phyloP scores from a whole-genome alignment of 2,113 vertebrate species.

The Synchiropus splendidus region DNA sequence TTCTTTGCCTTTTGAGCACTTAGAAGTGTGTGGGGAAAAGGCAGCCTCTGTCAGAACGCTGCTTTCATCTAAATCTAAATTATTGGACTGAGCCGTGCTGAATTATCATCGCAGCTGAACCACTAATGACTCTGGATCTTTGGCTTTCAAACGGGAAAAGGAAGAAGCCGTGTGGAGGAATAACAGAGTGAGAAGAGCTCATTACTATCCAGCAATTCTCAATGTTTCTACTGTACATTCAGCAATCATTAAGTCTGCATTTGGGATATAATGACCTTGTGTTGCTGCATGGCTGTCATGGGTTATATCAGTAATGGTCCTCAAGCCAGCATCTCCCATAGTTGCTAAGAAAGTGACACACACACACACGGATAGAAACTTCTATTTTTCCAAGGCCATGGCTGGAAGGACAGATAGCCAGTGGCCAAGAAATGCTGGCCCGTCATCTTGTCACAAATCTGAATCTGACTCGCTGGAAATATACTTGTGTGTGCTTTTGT shows the following conservation, averaged over 20 bases:
- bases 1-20: slow-evolving; percentile 9
- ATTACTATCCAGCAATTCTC: slow-evolving; percentile 25
- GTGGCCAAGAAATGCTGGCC: slow-evolving; percentile 25
- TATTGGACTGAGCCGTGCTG: slow-evolving; percentile 20
- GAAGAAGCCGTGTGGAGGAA: slow-evolving; percentile 4
- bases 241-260: slow-evolving; percentile 45
- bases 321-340: slow-evolving; percentile 51
- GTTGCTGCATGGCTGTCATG: slow-evolving; percentile 55
- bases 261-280: slow-evolving; percentile 60
- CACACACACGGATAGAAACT: slow-evolving; percentile 17
- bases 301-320: slow-evolving; percentile 65
- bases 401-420: slow-evolving; percentile 34
- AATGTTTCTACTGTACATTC: slow-evolving; percentile 27
- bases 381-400: slow-evolving; percentile 24
- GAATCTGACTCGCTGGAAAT: slow-evolving; percentile 12
- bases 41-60: slow-evolving; percentile 11
- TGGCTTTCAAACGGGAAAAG: not conserved
- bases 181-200: slow-evolving; percentile 37
- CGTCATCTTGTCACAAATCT: slow-evolving; percentile 43
- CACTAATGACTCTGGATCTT: slow-evolving; percentile 35
- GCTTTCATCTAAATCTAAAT: slow-evolving; percentile 41
- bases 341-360: slow-evolving; percentile 29
- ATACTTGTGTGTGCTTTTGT: not conserved
- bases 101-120: slow-evolving; percentile 24
- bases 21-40: not conserved